Base-by-base conservation (phyloP, 2,113 vertebrate genomes). In the Stigmatopora argus region DNA sequence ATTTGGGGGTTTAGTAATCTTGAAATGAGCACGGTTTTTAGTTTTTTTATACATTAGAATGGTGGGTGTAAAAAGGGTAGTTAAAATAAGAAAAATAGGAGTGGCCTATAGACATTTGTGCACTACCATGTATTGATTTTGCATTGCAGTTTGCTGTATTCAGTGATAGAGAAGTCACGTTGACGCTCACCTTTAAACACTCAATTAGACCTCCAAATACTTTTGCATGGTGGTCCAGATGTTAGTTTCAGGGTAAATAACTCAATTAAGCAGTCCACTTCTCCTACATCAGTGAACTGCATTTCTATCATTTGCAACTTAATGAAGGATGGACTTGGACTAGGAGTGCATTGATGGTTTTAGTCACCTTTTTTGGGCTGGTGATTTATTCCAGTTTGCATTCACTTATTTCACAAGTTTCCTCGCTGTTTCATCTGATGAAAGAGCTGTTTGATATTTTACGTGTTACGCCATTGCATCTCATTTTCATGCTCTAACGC, bases 381-480 rank as follows among this genome's bases (percentile, higher is more conserved):
- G n/a, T 38, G 73, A 69, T 83, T 41, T 77, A 75, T 66, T 64
- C 63, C 71, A 45, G 63, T 58, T 83, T 67, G 63, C 63, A 71
- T 79, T 63, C 31, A 66, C 78, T 80, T 77, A 66, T 59, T 66
- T 67, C 58, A 72, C 6, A 71, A 66, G 73, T 76, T 76, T 64
- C 72, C 23, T 78, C 15, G 57, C 52, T 47, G 69, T 70, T 56
- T 69, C 73, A 70, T 73, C 77, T 80, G 82, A 85, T 81, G 80
- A 84, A 84, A 83, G 77, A 65, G 77, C 83, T 85, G 85, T 86
- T 45, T 81, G 63, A 81, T 75, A 71, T 80, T 82, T 61, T 70
- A 57, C 70, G 68, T 75, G 75, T 81, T 76, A 48, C 38, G 10
- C 75, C 62, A 78, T 86, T 69, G 66, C 76, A 81, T 78, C 64